Conservation (phyloP, 2,888 invertebrate genomes). For the Sussaba pulchella region DNA sequence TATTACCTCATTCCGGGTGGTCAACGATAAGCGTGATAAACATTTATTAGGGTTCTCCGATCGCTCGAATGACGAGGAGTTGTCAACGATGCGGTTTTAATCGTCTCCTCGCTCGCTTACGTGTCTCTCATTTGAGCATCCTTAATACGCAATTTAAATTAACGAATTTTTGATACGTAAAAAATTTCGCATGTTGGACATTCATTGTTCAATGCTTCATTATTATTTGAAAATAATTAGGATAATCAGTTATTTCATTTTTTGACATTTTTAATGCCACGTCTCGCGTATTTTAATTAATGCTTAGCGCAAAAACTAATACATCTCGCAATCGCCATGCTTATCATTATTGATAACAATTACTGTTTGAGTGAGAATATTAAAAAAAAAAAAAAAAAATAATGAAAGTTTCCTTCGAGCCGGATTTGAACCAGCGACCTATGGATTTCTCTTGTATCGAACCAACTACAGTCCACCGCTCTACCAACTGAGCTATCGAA, state of each 20-base stretch:
- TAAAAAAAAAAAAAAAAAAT: slow-evolving; percentile 12
- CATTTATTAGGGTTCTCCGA: slow-evolving; percentile 39
- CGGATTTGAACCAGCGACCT: slow-evolving; percentile 82
- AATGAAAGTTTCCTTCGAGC: slow-evolving; percentile 72
- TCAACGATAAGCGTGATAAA: slow-evolving; percentile 56
- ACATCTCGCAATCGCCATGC: neutral
- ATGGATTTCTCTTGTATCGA: slow-evolving; percentile 71
- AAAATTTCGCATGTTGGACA: neutral
- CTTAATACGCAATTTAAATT: neutral
- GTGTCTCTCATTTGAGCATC: neutral
- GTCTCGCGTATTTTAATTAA: neutral
- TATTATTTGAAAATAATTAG: neutral
- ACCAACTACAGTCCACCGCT: slow-evolving; percentile 83
- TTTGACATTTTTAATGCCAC: neutral
- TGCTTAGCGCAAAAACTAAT: neutral
- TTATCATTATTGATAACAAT: neutral
- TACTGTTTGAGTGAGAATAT: neutral
- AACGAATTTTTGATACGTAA: neutral
- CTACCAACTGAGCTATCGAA: slow-evolving; percentile 84
- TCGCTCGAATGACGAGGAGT: slow-evolving; percentile 11
- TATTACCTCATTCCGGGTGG: slow-evolving; percentile 63
- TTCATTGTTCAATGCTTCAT: neutral
- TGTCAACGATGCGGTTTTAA: neutral
- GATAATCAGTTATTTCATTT: neutral
- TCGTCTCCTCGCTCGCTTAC: neutral